Percentiles rank a stretch among this genome's conserved stretches.
Conservation (phyloP, 2,113 vertebrate genomes). For the Tympanuchus pallidicinctus region DNA sequence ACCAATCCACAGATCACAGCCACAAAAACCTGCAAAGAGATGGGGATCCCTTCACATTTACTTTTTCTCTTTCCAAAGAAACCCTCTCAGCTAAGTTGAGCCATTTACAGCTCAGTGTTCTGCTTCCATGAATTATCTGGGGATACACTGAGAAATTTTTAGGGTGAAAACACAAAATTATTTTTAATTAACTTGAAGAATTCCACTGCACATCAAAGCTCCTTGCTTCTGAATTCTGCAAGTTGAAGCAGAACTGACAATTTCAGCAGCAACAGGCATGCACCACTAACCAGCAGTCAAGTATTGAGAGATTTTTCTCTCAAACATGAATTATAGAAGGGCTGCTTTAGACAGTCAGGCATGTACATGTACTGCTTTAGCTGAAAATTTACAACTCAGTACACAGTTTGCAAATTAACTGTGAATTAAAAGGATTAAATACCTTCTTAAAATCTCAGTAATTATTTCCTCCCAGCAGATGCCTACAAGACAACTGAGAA, state of each 20-base stretch:
- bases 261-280: not conserved
- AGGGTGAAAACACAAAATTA: not conserved
- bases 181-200: constrained; percentile 46
- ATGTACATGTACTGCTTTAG: not conserved
- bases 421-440: not conserved
- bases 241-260: constrained; percentile 21
- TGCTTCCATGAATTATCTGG: not conserved
- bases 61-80: not conserved
- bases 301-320: not conserved
- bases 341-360: not conserved
- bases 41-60: not conserved
- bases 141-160: not conserved
- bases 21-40: not conserved
- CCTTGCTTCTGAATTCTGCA: not conserved
- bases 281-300: not conserved
- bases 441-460: not conserved
- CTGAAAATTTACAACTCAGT: constrained; percentile 19
- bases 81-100: not conserved
- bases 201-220: not conserved
- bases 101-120: not conserved
- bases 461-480: not conserved
- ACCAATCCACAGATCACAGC: not conserved
- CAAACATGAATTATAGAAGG: constrained; percentile 4
- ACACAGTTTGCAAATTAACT: not conserved
- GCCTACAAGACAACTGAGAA: not conserved